Percentiles rank a stretch among this genome's conserved stretches.
These are phyloP conservation scores for Heterohyrax brucei DNA, from an alignment of 2,797 vertebrate species.

Conservation along the genomic window DNA sequence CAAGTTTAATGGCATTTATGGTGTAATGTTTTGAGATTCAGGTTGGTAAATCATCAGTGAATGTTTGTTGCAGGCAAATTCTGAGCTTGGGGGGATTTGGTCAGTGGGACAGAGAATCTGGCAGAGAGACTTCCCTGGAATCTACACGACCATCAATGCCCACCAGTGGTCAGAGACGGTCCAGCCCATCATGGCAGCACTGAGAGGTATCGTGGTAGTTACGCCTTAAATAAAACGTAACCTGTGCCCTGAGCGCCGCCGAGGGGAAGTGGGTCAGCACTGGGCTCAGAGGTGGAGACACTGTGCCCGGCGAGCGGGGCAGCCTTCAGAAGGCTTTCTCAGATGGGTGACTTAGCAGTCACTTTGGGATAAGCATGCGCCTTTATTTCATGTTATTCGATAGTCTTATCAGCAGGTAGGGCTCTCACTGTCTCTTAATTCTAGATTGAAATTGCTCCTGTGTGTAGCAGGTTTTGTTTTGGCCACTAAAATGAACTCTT, in stretches of 20 bases:
- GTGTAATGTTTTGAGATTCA: background rate
- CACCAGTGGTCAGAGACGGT: conserved; percentile 97
- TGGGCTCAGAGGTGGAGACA: background rate
- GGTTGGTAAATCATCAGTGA: background rate
- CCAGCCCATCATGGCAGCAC: conserved; percentile 97
- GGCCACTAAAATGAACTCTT: background rate
- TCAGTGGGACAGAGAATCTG: conserved; percentile 97
- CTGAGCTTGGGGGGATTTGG: conserved; percentile 96
- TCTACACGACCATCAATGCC: conserved; percentile 95
- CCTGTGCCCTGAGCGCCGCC: conserved; percentile 39
- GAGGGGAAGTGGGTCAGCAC: background rate
- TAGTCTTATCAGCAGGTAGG: background rate
- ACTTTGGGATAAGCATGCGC: background rate
- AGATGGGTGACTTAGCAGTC: too few species aligned
- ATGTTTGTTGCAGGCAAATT: conserved; percentile 93
- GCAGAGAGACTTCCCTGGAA: conserved; percentile 98
- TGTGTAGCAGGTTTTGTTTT: background rate
- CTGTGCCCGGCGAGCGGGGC: background rate
- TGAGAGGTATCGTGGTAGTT: conserved; percentile 93
- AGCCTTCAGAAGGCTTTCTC: background rate
- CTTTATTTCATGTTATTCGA: background rate
- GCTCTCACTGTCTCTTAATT: background rate
- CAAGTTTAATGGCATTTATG: background rate
- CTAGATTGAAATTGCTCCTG: background rate
- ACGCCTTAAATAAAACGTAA: background rate